A percentile compares a stretch with the other conserved stretches of the same genome.
Evolutionary conservation across 2,888 invertebrate genomes (phyloP).

Genomic region (Nebria salina): DNA sequence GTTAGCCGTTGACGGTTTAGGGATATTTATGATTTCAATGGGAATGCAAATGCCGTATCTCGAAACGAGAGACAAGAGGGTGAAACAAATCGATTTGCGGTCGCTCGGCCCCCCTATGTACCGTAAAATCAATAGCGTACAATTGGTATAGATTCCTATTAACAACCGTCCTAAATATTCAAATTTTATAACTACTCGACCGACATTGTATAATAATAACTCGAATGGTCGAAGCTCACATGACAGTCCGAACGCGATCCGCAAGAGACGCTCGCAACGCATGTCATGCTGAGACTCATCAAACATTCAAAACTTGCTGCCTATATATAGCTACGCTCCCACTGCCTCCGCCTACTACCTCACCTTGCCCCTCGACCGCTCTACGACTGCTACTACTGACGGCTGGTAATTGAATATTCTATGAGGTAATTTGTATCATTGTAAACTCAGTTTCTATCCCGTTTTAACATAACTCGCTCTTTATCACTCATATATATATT

Average conservation of each 20-base stretch:
- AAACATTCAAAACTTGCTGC: slow-evolving; percentile 36
- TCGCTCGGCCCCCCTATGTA: no score
- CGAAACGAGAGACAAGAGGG: not conserved
- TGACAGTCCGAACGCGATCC: not conserved
- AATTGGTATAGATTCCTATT: not conserved
- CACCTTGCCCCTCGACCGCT: not conserved
- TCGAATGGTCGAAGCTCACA: not conserved
- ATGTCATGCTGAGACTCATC: slow-evolving; percentile 14
- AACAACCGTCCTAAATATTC: not conserved
- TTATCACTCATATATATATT: no score
- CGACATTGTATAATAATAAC: no score
- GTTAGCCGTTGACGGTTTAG: not conserved
- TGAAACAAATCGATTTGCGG: not conserved
- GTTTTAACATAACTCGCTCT: no score
- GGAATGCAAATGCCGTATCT: not conserved
- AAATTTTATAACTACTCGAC: no score
- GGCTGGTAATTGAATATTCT: slow-evolving; percentile 37
- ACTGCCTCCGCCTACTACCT: not conserved
- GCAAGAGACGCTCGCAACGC: slow-evolving; percentile 2
- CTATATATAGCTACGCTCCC: slow-evolving; percentile 16
- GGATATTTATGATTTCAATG: slow-evolving; percentile 9
- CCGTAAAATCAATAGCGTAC: not conserved
- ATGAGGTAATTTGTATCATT: slow-evolving; percentile 45
- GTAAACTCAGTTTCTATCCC: slow-evolving; percentile 4
- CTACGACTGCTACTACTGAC: not conserved